These are phyloP conservation scores for Shinisaurus crocodilurus DNA, from an alignment of 2,113 vertebrate genomes.

Conservation along the genomic window DNA sequence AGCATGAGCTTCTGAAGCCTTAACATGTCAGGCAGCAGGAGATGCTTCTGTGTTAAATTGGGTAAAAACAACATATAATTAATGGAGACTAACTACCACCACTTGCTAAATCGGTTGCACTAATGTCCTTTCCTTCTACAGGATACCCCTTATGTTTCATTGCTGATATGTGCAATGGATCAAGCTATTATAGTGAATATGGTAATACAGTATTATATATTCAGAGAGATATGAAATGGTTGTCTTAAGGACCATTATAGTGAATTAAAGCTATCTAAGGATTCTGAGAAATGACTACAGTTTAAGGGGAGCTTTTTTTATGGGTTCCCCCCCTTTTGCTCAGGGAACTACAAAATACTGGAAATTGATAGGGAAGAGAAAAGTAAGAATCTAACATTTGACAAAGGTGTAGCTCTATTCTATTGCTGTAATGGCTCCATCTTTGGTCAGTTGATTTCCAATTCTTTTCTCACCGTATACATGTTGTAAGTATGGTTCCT, in stretches of 20 bases:
- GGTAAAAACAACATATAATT: constrained; percentile 5
- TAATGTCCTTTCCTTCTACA: constrained; percentile 3
- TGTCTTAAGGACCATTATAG: background rate
- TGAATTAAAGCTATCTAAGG: background rate
- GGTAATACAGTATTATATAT: background rate
- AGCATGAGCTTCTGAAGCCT: background rate
- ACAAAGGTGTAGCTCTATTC: background rate
- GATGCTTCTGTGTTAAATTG: constrained; percentile 6
- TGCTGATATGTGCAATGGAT: background rate
- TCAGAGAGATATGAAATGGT: background rate
- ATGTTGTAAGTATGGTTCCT: background rate
- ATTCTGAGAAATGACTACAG: background rate
- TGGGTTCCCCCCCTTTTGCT: background rate
- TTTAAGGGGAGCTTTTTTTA: background rate
- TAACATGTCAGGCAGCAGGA: background rate
- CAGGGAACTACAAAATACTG: background rate
- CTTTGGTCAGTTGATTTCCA: background rate
- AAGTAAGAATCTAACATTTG: background rate
- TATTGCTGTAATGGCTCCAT: background rate
- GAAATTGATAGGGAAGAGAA: background rate
- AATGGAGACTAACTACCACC: constrained; percentile 1
- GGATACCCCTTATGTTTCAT: background rate
- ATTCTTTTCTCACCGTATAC: background rate
- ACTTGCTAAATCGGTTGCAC: constrained; percentile 13
- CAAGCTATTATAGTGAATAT: background rate